Evolutionary conservation across 2,113 vertebrate genomes (phyloP).

Genomic region (Embiotoca jacksoni): DNA sequence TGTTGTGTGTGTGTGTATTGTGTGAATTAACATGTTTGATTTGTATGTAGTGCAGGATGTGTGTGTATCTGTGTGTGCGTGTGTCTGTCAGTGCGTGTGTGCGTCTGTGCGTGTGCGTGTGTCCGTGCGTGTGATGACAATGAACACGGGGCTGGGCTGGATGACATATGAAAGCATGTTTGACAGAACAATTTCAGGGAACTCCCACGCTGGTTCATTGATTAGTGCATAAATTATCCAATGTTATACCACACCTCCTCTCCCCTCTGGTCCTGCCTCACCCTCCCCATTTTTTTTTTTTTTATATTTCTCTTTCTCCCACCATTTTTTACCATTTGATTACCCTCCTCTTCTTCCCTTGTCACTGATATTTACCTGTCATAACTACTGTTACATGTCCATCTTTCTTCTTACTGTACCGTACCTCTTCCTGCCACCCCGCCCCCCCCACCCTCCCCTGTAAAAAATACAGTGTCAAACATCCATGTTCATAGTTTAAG

Average conservation of each 20-base stretch:
- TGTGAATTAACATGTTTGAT: conserved; percentile 31
- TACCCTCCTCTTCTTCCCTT: neutral
- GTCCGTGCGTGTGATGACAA: neutral
- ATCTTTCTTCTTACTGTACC: conserved; percentile 25
- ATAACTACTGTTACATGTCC: conserved; percentile 28
- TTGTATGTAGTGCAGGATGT: neutral
- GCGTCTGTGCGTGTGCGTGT: conserved; percentile 1
- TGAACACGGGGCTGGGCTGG: neutral
- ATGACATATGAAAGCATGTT: conserved; percentile 30
- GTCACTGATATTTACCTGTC: neutral
- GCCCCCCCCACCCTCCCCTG: conserved; percentile 30
- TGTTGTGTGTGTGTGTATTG: neutral
- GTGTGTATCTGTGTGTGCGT: neutral
- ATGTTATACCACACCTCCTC: neutral
- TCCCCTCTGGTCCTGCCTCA: neutral
- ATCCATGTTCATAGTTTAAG: neutral
- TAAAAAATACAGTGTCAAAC: neutral
- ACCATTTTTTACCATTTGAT: conserved; percentile 19
- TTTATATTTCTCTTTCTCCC: too few species aligned
- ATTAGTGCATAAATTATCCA: conserved; percentile 18
- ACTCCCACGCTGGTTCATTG: conserved; percentile 37
- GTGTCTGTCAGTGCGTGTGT: neutral
- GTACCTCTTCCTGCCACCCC: conserved; percentile 3
- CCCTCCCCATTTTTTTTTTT: neutral
- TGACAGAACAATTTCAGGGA: conserved; percentile 51